These are phyloP conservation scores for Myotis lucifugus DNA, from an alignment of 2,113 vertebrate genomes.

Conservation along the genomic window DNA sequence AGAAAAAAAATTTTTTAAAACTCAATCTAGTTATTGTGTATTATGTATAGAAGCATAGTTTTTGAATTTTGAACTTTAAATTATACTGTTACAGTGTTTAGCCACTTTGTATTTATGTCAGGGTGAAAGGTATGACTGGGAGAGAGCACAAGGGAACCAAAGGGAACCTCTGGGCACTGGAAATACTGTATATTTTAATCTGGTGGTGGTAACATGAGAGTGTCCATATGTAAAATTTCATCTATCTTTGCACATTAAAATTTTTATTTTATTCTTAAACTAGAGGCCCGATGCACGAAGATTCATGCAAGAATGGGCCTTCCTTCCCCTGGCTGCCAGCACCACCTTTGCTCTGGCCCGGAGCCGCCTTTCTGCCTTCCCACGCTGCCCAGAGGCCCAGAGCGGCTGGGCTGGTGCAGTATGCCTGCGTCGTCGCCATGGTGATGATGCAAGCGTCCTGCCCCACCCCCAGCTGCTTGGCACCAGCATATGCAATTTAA, in stretches of 20 bases:
- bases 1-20: conserved; percentile 45
- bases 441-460: too few relatives aligned
- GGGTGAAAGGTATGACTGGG: background rate
- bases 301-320: too few relatives aligned
- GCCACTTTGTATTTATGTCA: conserved; percentile 21
- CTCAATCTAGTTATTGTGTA: background rate
- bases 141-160: background rate
- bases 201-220: background rate
- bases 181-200: conserved; percentile 12
- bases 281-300: too few relatives aligned
- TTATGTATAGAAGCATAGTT: background rate
- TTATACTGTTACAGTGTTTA: conserved; percentile 5
- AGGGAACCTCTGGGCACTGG: background rate
- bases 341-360: too few relatives aligned
- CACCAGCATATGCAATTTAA: too few relatives aligned
- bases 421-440: too few relatives aligned
- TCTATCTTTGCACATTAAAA: background rate
- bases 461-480: too few relatives aligned
- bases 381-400: too few relatives aligned
- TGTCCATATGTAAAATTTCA: background rate
- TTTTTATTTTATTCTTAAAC: background rate
- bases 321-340: too few relatives aligned
- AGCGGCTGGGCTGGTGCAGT: too few relatives aligned
- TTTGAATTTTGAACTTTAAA: conserved; percentile 55
- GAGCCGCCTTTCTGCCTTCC: too few relatives aligned